Percentiles rank a stretch among this genome's conserved stretches.
Evolutionary conservation across 2,888 invertebrate genomes (phyloP).

Genomic region (Poecilus cupreus): DNA sequence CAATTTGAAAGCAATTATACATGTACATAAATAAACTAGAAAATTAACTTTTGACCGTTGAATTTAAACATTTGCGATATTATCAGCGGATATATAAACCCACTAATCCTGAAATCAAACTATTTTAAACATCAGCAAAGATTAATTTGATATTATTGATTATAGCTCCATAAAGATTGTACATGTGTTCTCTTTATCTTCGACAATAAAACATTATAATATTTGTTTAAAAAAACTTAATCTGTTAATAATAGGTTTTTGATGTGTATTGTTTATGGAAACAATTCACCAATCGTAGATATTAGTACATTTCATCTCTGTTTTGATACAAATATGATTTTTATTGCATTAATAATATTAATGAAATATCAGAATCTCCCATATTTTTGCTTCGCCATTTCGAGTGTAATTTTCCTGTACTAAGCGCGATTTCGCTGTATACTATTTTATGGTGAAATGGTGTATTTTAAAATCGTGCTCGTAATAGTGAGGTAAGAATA

Average conservation of each 20-base stretch:
- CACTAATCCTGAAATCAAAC: constrained; percentile 27
- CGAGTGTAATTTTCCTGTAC: not conserved
- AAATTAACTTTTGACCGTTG: constrained; percentile 35
- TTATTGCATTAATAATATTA: no score
- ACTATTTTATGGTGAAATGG: no score
- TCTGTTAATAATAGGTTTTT: no score
- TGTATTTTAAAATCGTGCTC: no score
- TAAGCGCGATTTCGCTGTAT: no score
- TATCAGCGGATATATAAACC: constrained; percentile 27
- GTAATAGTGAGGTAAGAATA: no score
- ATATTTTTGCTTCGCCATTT: not conserved
- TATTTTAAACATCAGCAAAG: constrained; percentile 10
- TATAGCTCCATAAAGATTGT: not conserved
- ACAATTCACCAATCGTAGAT: no score
- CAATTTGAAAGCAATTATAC: constrained; percentile 22
- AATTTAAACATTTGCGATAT: constrained; percentile 8
- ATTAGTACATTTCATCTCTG: no score
- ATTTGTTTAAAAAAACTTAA: no score
- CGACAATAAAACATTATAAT: not conserved
- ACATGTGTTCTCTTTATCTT: not conserved
- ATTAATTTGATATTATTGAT: constrained; percentile 16
- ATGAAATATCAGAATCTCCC: no score
- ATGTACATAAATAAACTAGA: not conserved
- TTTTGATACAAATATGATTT: no score
- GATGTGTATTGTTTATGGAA: no score